Percentiles rank a stretch among this genome's conserved stretches.
Conservation (phyloP, 2,797 vertebrate species). For the Xiphophorus birchmanni region DNA sequence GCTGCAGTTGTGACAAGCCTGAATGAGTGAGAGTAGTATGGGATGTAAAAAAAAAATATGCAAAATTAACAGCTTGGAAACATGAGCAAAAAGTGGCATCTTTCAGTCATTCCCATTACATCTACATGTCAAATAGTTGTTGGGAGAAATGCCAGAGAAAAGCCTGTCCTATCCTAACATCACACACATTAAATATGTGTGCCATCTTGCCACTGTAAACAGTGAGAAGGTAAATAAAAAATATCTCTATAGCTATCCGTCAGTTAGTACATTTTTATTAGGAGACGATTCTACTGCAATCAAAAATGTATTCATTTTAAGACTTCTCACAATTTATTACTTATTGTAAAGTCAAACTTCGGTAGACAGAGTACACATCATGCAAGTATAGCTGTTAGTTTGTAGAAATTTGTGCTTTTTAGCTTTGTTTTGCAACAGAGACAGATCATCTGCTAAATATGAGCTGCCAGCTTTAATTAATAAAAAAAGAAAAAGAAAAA, state of each 20-base stretch:
- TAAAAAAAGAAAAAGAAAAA: neutral
- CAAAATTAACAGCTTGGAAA: neutral
- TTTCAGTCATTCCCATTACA: neutral
- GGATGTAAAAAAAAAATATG: neutral
- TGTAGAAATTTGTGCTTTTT: neutral
- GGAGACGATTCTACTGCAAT: neutral
- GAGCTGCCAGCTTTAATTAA: neutral
- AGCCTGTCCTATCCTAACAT: neutral
- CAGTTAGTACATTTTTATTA: neutral
- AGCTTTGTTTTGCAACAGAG: neutral
- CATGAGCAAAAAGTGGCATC: neutral
- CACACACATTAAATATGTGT: neutral
- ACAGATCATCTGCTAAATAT: neutral
- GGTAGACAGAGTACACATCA: neutral
- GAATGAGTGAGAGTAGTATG: neutral
- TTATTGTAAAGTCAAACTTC: neutral
- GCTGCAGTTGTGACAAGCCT: neutral
- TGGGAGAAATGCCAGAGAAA: neutral
- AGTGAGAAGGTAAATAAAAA: neutral
- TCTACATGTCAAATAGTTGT: neutral
- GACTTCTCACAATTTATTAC: neutral
- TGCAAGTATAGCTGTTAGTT: neutral
- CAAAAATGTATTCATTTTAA: neutral
- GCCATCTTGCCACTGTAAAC: neutral
- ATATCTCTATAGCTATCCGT: neutral